Base-by-base conservation (phyloP, 2,888 invertebrate species). In the Nephrotoma guestfalica region DNA sequence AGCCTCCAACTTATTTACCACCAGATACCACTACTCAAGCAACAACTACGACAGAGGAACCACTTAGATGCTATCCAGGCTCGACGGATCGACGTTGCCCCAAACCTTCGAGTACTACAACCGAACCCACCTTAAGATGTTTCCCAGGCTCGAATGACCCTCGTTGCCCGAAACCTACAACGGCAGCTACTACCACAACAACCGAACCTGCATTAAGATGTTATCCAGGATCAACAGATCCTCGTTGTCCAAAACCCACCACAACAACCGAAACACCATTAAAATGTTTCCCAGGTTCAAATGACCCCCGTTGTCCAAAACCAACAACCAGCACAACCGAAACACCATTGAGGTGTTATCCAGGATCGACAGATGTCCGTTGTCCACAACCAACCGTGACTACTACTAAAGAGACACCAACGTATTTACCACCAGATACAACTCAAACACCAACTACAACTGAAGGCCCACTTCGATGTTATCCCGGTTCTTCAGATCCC, bases 361-460 rank as follows among this genome's bases (percentile, higher is more conserved):
- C 89, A 86, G 91, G 87, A 90, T 91, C 90, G 0, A 89, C 89
- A 0, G 90, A 91, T 88, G 90, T 90, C 0, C 89, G 90, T 91
- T 92, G 89, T 91, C 92, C 86, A 91, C 92, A n/a, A 91, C 91
- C 87, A 91, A 89, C 90, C 0, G 90, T 90, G 6, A 51, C 85
- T 41, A 88, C 88, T 13, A 87, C 86, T 1, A 88, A 87, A 9
- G 87, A 88, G 9, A 88, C 88, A 5, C 87, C 88, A 86, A 90
- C 90, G 2, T 88, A 87, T n/a, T 92, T 88, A 87, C 89, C 89
- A 84, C 84, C 84, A 84, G 30, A 30, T 30, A 71, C 15, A 6
- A 71, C 71, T 9, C 7, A 6, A 88, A 87, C 40, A 88, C 89
- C 87, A 0, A 71, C 42, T 13, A 85, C 85, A 42, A 85, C 85